These are phyloP conservation scores for Acleris laterana DNA, from an alignment of 2,888 invertebrate species.

Conservation along the genomic window DNA sequence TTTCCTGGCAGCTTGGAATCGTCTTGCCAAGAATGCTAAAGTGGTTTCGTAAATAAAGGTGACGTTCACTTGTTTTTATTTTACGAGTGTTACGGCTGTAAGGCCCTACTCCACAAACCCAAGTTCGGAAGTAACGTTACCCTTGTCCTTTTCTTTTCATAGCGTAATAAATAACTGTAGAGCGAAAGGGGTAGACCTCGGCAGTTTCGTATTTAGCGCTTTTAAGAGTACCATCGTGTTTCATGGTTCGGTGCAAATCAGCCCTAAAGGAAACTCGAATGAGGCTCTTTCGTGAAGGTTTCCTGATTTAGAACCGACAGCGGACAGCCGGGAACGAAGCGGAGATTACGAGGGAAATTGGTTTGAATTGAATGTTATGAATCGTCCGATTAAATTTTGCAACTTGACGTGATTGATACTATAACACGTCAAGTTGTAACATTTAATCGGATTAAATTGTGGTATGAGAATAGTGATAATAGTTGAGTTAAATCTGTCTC, in stretches of 20 bases:
- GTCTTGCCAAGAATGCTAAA: conserved; percentile 4
- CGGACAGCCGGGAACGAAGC: not conserved
- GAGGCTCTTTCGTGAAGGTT: not conserved
- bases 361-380: not conserved
- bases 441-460: no score
- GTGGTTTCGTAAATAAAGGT: conserved; percentile 28
- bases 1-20: not conserved
- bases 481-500: no score
- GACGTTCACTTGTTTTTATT: conserved; percentile 31
- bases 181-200: no score
- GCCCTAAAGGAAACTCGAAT: conserved; percentile 13
- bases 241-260: conserved; percentile 10
- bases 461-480: no score
- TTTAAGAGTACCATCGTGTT: not conserved
- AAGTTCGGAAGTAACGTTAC: not conserved
- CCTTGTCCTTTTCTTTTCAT: no score
- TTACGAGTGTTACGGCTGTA: conserved; percentile 16
- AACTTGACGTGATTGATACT: no score
- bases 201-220: no score
- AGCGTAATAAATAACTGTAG: no score
- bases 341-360: conserved; percentile 6
- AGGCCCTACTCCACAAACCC: no score
- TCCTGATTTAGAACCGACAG: not conserved
- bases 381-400: not conserved
- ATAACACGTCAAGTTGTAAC: no score